These are phyloP conservation scores for Monochamus saltuarius DNA, from an alignment of 1,140 invertebrate genomes.

Conservation along the genomic window DNA sequence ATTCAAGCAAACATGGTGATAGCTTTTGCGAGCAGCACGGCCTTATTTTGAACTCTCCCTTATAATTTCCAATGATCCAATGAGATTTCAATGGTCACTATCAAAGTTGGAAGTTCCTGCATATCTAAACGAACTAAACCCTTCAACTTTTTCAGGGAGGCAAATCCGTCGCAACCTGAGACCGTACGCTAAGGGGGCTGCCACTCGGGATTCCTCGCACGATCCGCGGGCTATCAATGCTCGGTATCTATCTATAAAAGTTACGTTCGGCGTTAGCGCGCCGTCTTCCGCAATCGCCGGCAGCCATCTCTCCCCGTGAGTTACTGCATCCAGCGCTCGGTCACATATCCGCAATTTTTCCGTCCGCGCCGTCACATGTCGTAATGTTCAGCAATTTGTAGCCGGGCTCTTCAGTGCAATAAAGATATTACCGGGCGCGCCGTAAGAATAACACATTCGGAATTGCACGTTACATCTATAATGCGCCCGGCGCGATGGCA, in stretches of 20 bases:
- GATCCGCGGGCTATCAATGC: constrained; percentile 14
- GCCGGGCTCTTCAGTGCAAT: constrained; percentile 37
- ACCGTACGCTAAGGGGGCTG: no score
- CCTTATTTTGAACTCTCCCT: no score
- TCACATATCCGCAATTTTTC: constrained; percentile 43
- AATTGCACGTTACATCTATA: constrained; percentile 21
- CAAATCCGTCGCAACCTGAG: no score
- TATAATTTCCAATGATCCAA: no score
- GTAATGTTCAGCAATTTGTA: constrained; percentile 41
- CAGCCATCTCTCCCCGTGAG: constrained; percentile 30
- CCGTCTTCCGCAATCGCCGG: constrained; percentile 23
- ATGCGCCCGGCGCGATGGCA: constrained; percentile 4
- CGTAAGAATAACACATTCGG: constrained; percentile 27
- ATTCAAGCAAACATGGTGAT: no score
- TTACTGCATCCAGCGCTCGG: constrained; percentile 24
- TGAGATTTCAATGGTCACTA: no score
- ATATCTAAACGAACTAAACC: no score
- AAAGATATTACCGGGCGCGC: constrained; percentile 38
- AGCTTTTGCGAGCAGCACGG: no score
- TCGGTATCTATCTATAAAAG: constrained; percentile 27
- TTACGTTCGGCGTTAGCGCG: constrained; percentile 26
- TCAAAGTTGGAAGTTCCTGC: no score
- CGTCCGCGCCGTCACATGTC: constrained; percentile 38
- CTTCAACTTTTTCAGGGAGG: no score
- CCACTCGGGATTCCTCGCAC: no score